Evolutionary conservation across 2,113 vertebrate species (phyloP).

Genomic region (Crypturellus undulatus): DNA sequence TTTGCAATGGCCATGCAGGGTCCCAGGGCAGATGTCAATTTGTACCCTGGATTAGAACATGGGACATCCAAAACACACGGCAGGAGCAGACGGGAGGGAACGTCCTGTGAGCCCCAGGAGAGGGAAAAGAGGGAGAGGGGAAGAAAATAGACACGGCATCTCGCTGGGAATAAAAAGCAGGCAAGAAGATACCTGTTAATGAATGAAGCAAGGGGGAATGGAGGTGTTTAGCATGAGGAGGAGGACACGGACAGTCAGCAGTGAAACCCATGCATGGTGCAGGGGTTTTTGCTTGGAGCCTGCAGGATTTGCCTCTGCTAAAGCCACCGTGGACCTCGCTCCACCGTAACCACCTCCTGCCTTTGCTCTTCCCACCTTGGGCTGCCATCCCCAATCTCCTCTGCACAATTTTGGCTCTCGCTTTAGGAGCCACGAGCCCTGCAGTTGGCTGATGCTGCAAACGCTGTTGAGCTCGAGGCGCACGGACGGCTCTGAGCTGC

Average conservation of each 20-base stretch:
- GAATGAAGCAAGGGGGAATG: background rate
- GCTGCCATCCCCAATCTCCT: background rate
- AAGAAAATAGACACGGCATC: background rate
- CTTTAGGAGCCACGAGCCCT: background rate
- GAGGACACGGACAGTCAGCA: too few relatives aligned
- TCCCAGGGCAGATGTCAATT: background rate
- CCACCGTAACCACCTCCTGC: background rate
- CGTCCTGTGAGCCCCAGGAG: background rate
- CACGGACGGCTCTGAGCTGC: background rate
- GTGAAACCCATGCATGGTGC: background rate
- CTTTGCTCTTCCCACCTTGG: background rate
- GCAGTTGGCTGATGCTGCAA: background rate
- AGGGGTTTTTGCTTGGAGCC: background rate
- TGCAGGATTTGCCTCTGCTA: background rate
- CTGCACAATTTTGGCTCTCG: accelerated
- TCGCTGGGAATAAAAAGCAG: background rate
- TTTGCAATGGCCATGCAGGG: too few relatives aligned
- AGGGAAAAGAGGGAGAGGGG: too few relatives aligned
- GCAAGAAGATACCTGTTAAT: background rate
- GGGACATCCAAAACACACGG: background rate
- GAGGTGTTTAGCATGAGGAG: accelerated
- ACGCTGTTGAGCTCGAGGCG: background rate
- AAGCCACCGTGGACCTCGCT: accelerated
- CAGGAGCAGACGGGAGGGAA: slow-evolving; percentile 32
- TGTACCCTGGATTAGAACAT: too few relatives aligned